Conservation (phyloP, 2,888 invertebrate species). For the Caradrina kadenii region DNA sequence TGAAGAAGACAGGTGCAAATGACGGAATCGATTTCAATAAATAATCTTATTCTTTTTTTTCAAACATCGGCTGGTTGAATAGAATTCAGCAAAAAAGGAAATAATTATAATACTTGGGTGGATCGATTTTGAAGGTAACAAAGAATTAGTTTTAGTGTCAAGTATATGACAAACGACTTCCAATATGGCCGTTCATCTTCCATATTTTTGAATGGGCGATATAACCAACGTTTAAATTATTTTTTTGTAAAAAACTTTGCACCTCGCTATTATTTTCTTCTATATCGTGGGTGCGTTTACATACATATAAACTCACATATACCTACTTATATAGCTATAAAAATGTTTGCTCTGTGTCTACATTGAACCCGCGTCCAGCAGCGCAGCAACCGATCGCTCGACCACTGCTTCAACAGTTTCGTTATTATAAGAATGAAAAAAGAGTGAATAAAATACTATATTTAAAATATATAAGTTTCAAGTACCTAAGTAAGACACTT, state of each 20-base stretch:
- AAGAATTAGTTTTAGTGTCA: conserved; percentile 42
- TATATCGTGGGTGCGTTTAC: no score
- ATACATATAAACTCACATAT: no score
- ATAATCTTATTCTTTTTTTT: conserved; percentile 22
- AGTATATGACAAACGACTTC: conserved; percentile 28
- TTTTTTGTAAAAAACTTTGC: no score
- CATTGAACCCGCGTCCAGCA: no score
- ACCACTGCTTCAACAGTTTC: no score
- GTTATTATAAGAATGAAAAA: neutral
- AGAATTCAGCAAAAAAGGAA: conserved; percentile 20
- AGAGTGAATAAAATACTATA: neutral
- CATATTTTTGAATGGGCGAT: neutral
- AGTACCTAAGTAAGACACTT: neutral
- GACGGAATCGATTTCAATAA: conserved; percentile 7
- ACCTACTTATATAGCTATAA: no score
- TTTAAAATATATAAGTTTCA: neutral
- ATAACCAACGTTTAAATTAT: neutral
- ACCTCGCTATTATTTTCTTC: no score
- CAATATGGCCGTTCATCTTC: conserved; percentile 26
- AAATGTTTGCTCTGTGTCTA: no score
- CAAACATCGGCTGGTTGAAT: conserved; percentile 1
- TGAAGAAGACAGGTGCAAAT: conserved; percentile 18
- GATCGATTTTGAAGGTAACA: conserved; percentile 16
- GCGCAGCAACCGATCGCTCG: no score
- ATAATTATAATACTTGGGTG: neutral